These are phyloP conservation scores for Diarsia rubi DNA, from an alignment of 2,888 invertebrate species.

Conservation along the genomic window DNA sequence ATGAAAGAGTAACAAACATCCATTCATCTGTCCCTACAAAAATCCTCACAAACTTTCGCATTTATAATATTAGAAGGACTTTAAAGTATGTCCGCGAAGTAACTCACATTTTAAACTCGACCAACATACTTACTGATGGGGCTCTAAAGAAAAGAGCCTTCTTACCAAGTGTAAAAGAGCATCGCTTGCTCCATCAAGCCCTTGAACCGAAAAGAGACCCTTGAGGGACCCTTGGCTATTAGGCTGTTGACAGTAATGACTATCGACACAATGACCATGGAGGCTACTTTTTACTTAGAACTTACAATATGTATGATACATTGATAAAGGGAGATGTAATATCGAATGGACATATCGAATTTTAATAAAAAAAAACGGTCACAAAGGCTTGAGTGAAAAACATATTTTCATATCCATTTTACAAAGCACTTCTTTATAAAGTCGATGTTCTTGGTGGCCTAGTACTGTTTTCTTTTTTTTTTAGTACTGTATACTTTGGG, in stretches of 20 bases:
- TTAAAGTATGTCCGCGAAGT: neutral
- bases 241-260: slow-evolving; percentile 28
- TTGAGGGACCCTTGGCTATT: slow-evolving; percentile 23
- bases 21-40: no score
- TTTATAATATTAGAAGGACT: no score
- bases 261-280: slow-evolving; percentile 9
- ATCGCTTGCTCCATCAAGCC: slow-evolving; percentile 22
- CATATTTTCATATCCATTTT: no score
- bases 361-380: no score
- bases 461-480: no score
- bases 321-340: neutral
- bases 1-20: no score
- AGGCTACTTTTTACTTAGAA: neutral
- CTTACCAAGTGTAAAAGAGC: slow-evolving; percentile 31
- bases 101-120: neutral
- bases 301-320: neutral
- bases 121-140: neutral
- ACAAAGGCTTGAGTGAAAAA: no score
- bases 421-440: no score
- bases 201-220: slow-evolving; percentile 21
- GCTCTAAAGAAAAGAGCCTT: slow-evolving; percentile 10
- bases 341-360: neutral
- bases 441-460: no score
- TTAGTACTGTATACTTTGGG: no score
- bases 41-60: no score